Conservation (phyloP, 2,797 vertebrate species). For the Squalus acanthias region DNA sequence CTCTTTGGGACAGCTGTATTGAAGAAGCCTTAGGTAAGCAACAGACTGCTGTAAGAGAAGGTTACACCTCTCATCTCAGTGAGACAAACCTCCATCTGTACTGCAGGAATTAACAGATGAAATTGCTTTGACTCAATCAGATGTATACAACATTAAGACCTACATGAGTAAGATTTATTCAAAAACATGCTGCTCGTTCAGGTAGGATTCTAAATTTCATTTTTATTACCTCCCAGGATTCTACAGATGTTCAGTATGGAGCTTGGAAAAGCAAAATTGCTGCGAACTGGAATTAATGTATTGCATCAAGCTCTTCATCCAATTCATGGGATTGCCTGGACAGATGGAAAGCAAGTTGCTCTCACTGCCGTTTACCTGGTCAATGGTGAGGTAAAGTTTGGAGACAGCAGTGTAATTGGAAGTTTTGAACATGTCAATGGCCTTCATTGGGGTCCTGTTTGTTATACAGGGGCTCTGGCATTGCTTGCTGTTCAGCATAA, state of each 20-base stretch:
- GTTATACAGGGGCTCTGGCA: conserved; percentile 60
- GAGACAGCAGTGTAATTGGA: conserved; percentile 81
- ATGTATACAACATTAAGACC: background rate
- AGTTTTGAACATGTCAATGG: conserved; percentile 85
- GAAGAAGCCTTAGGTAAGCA: conserved; percentile 4
- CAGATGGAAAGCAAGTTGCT: conserved; percentile 84
- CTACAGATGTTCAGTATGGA: conserved; percentile 66
- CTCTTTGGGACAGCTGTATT: conserved; percentile 5
- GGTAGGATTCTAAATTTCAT: background rate
- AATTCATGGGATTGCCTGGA: conserved; percentile 85
- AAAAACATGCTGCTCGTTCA: background rate
- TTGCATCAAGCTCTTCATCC: conserved; percentile 87
- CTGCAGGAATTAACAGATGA: background rate
- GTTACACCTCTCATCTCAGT: background rate
- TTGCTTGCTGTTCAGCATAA: conserved; percentile 86
- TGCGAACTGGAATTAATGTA: conserved; percentile 81
- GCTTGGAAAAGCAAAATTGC: conserved; percentile 83
- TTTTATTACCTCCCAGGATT: background rate
- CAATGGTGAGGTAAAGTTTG: conserved; percentile 70
- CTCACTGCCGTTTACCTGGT: conserved; percentile 68
- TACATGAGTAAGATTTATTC: background rate
- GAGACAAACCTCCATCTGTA: background rate
- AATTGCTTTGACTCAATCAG: background rate
- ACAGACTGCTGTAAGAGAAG: background rate
- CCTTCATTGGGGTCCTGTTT: conserved; percentile 78